phyloP scores from a whole-genome alignment of 1,140 invertebrate species.

The Drosophila asahinai region DNA sequence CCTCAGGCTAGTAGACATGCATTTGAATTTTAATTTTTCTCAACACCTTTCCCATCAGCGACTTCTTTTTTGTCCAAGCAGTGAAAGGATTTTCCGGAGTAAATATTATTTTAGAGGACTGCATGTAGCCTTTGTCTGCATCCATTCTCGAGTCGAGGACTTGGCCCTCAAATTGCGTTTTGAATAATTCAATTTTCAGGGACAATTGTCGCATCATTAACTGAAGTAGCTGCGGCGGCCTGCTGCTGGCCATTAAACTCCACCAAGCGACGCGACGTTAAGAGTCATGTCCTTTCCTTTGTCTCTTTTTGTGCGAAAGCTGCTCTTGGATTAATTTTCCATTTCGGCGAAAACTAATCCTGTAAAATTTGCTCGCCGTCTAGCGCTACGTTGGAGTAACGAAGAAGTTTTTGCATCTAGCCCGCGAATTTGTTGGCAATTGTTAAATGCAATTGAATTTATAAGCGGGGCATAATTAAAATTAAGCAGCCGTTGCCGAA shows the following conservation, averaged over 20 bases:
- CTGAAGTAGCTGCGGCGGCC: slow-evolving; percentile 53
- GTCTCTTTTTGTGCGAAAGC: slow-evolving; percentile 36
- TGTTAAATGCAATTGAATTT: slow-evolving; percentile 83
- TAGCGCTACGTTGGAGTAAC: slow-evolving; percentile 26
- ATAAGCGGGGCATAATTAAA: slow-evolving; percentile 81
- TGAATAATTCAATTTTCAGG: slow-evolving; percentile 67
- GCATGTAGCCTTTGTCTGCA: slow-evolving; percentile 38
- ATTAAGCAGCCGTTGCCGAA: slow-evolving; percentile 68
- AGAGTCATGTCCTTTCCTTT: slow-evolving; percentile 39
- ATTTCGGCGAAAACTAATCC: slow-evolving; percentile 71
- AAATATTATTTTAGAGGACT: slow-evolving; percentile 59
- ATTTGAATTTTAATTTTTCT: slow-evolving; percentile 73
- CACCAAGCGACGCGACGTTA: slow-evolving; percentile 19
- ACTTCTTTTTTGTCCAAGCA: slow-evolving; percentile 22
- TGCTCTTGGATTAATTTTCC: slow-evolving; percentile 69
- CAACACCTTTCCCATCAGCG: slow-evolving; percentile 18
- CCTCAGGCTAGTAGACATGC: slow-evolving; percentile 68
- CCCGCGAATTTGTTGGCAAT: slow-evolving; percentile 66
- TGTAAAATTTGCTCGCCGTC: slow-evolving; percentile 54
- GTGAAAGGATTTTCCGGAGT: slow-evolving; percentile 55
- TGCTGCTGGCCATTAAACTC: slow-evolving; percentile 28
- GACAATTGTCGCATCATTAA: slow-evolving; percentile 69
- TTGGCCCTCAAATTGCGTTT: slow-evolving; percentile 50
- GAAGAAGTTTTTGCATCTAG: slow-evolving; percentile 49
- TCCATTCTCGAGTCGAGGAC: slow-evolving; percentile 36